Evolutionary conservation across 2,113 vertebrate species (phyloP).

Genomic region (Telmatochromis brichardi): DNA sequence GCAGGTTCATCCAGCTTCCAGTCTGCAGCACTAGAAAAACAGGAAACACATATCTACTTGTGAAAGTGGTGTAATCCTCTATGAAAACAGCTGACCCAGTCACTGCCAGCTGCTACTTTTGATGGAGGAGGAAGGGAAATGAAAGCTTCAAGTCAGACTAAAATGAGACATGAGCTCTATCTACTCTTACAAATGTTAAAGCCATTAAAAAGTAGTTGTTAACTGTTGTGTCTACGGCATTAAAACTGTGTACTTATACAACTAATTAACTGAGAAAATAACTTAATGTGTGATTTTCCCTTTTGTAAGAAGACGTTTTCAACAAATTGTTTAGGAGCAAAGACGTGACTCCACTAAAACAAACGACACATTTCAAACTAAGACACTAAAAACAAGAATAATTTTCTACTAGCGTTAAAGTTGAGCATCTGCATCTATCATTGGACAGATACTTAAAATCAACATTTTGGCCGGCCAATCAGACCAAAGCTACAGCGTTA

Average conservation of each 20-base stretch:
- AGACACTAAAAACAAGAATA: background rate
- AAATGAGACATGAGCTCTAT: background rate
- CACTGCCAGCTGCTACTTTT: background rate
- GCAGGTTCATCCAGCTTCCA: constrained; percentile 94
- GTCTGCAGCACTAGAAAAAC: constrained; percentile 81
- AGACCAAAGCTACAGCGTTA: background rate
- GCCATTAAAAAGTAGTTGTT: background rate
- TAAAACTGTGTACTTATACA: background rate
- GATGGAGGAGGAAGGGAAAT: constrained; percentile 33
- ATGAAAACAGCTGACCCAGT: background rate
- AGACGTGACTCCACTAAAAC: background rate
- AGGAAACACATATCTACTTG: background rate
- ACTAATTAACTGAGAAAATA: background rate
- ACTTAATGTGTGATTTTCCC: background rate
- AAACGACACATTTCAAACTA: background rate
- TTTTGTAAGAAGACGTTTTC: background rate
- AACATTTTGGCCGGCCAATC: background rate
- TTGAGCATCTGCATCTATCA: background rate
- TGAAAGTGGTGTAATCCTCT: background rate
- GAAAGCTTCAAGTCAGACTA: background rate
- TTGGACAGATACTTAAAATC: background rate
- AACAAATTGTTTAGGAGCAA: background rate
- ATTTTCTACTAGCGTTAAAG: background rate
- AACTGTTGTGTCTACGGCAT: background rate
- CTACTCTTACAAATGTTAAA: background rate